Conservation (phyloP, 2,888 invertebrate species). For the Cancer borealis region DNA sequence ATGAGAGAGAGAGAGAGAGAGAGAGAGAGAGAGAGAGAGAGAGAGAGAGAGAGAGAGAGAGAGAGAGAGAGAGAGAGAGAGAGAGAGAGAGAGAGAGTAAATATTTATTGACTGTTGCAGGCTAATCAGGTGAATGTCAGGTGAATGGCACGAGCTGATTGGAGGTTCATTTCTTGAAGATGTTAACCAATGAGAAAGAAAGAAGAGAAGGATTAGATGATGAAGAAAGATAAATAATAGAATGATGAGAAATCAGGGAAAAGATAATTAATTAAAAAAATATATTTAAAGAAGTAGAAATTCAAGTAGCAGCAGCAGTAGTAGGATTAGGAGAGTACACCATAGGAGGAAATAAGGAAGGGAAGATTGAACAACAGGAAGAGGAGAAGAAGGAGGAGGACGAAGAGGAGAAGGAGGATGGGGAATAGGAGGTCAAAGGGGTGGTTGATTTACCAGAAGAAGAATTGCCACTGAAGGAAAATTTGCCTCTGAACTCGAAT, state of each 20-base stretch:
- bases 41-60: no score
- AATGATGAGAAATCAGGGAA: not conserved
- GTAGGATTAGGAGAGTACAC: not conserved
- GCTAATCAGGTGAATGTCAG: not conserved
- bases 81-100: not conserved
- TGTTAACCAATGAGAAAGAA: not conserved
- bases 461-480: constrained; percentile 32
- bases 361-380: not conserved
- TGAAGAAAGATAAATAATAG: not conserved
- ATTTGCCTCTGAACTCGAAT: constrained; percentile 28
- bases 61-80: not conserved
- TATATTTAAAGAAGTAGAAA: not conserved
- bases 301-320: not conserved
- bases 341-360: not conserved
- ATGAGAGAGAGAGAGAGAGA: not conserved
- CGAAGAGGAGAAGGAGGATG: not conserved
- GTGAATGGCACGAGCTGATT: not conserved
- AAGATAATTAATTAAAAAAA: not conserved
- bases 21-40: not conserved
- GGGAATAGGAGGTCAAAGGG: not conserved
- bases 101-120: not conserved
- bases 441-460: constrained; percentile 11
- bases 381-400: not conserved
- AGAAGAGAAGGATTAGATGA: not conserved
- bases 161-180: not conserved